Conservation (phyloP, 2,797 vertebrate genomes). For the Apogon hyalosoma region DNA sequence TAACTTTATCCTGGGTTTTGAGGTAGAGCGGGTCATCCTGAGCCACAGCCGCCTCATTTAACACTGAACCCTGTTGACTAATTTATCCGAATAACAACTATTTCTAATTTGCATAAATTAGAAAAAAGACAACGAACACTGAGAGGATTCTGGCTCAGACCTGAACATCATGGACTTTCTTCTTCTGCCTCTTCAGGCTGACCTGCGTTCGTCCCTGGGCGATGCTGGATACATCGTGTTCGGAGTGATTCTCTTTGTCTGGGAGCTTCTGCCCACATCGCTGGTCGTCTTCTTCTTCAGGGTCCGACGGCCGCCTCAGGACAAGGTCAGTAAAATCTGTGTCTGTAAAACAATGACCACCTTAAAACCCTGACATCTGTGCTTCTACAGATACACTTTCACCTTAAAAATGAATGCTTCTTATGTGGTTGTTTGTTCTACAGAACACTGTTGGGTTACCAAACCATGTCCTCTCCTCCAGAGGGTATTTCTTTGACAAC, state of each 20-base stretch:
- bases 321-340: constrained; percentile 81
- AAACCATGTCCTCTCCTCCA: constrained; percentile 89
- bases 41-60: too few relatives aligned
- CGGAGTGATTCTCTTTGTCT: constrained; percentile 92
- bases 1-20: too few relatives aligned
- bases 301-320: constrained; percentile 89
- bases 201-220: constrained; percentile 90
- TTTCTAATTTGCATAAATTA: too few relatives aligned
- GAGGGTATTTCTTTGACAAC: constrained; percentile 95
- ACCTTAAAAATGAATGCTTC: background rate
- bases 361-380: too few relatives aligned
- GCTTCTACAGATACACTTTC: too few relatives aligned
- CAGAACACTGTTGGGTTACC: constrained; percentile 84
- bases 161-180: too few relatives aligned
- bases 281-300: constrained; percentile 95
- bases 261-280: constrained; percentile 94
- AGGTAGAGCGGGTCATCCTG: too few relatives aligned
- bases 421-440: background rate
- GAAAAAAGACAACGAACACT: too few relatives aligned
- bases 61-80: background rate
- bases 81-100: too few relatives aligned
- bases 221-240: constrained; percentile 92
- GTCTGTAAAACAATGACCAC: too few relatives aligned
- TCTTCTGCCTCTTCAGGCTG: constrained; percentile 82
- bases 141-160: too few relatives aligned